Evolutionary conservation across 2,113 vertebrate genomes (phyloP).

Genomic region (Syrrhaptes paradoxus): DNA sequence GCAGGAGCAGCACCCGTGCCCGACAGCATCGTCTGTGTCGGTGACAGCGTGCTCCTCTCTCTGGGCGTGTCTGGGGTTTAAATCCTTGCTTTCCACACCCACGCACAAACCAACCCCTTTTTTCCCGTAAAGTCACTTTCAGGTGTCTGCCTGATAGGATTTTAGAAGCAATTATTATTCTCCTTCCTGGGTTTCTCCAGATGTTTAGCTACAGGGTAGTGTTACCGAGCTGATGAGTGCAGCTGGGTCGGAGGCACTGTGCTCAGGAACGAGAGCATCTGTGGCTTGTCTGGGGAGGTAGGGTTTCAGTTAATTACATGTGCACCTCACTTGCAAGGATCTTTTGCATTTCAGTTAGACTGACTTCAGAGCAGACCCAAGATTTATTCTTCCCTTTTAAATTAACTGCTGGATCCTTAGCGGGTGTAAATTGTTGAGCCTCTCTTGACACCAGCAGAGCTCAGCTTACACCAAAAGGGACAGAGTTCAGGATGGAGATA

Average conservation of each 20-base stretch:
- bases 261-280: slow-evolving; percentile 72
- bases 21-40: not conserved
- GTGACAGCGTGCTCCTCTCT: not conserved
- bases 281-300: slow-evolving; percentile 74
- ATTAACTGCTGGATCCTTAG: not conserved
- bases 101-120: fast-evolving
- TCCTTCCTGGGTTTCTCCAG: slow-evolving; percentile 71
- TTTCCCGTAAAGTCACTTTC: slow-evolving; percentile 17
- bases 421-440: not conserved
- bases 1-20: not conserved
- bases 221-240: slow-evolving; percentile 68
- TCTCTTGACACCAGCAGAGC: not conserved
- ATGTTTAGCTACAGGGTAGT: slow-evolving; percentile 83
- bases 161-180: slow-evolving; percentile 64
- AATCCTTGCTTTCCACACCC: not conserved
- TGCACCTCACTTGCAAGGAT: slow-evolving; percentile 66
- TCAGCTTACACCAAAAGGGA: not conserved
- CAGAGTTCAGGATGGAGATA: not conserved
- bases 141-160: slow-evolving; percentile 35
- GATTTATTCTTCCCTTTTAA: slow-evolving; percentile 64
- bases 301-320: slow-evolving; percentile 72
- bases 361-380: slow-evolving; percentile 47
- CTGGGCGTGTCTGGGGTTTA: not conserved
- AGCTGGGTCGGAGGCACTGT: slow-evolving; percentile 76
- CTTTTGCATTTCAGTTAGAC: slow-evolving; percentile 59